phyloP scores from a whole-genome alignment of 2,888 invertebrate species.

The Euphydryas editha region DNA sequence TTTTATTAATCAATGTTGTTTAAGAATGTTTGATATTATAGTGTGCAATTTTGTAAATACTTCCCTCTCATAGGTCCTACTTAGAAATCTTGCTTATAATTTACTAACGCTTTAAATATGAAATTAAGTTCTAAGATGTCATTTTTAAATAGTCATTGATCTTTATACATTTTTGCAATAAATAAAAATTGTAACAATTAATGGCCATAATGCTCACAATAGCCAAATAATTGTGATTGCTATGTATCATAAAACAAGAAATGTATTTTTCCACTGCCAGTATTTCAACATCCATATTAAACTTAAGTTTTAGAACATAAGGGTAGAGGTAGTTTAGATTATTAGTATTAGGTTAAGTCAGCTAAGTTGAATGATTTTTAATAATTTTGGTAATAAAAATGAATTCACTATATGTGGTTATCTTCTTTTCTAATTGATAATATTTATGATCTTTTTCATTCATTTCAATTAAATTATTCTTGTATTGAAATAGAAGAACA shows the following conservation, averaged over 20 bases:
- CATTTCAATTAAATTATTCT: too few relatives aligned
- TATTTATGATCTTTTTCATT: neutral
- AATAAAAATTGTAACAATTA: slow-evolving; percentile 20
- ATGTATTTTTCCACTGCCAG: slow-evolving; percentile 84
- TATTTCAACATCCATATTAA: slow-evolving; percentile 78
- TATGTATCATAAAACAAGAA: slow-evolving; percentile 48
- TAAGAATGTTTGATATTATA: slow-evolving; percentile 47
- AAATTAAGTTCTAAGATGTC: slow-evolving; percentile 30
- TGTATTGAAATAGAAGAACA: too few relatives aligned
- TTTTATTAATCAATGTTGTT: slow-evolving; percentile 17
- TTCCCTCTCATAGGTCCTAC: slow-evolving; percentile 45
- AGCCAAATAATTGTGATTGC: slow-evolving; percentile 36
- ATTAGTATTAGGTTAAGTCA: slow-evolving; percentile 53
- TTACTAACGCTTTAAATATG: slow-evolving; percentile 47
- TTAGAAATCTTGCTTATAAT: slow-evolving; percentile 46
- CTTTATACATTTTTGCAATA: slow-evolving; percentile 21
- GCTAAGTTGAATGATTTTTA: slow-evolving; percentile 81
- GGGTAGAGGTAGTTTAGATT: slow-evolving; percentile 62
- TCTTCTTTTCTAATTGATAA: slow-evolving; percentile 13
- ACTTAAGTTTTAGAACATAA: slow-evolving; percentile 54
- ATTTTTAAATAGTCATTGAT: slow-evolving; percentile 16
- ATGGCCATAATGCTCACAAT: slow-evolving; percentile 35
- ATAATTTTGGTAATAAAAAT: slow-evolving; percentile 81
- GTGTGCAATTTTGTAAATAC: slow-evolving; percentile 68
- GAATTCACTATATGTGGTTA: slow-evolving; percentile 45